A percentile compares a stretch with the other conserved stretches of the same genome.
phyloP scores from a whole-genome alignment of 2,113 vertebrate species.

The Oreotrochilus melanogaster region DNA sequence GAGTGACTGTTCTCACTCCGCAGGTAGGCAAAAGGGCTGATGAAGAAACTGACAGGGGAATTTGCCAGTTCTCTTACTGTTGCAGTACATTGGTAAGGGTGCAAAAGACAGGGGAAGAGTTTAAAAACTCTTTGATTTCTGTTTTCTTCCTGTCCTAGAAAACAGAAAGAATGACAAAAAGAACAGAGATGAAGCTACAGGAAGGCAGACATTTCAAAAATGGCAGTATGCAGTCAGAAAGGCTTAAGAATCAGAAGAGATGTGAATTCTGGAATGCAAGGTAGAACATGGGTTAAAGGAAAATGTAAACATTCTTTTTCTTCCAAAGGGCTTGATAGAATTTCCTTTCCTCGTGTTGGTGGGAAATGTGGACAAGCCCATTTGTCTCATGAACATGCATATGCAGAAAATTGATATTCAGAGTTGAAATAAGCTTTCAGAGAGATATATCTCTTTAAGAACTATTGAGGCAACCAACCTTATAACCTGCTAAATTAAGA shows the following conservation, averaged over 20 bases:
- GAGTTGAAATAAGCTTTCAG: background rate
- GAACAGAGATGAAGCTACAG: background rate
- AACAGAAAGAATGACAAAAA: background rate
- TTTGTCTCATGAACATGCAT: background rate
- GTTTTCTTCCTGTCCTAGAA: background rate
- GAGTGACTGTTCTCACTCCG: background rate
- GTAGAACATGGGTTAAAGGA: background rate
- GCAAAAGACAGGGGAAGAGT: background rate
- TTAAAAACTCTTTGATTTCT: background rate
- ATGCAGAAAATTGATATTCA: background rate
- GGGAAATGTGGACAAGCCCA: background rate
- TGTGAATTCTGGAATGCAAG: background rate
- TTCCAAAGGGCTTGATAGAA: background rate
- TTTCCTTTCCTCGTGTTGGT: background rate
- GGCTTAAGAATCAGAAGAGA: background rate
- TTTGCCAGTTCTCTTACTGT: background rate
- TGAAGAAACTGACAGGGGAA: background rate
- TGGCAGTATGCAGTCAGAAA: background rate
- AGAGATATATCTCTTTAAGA: background rate
- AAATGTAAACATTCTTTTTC: background rate
- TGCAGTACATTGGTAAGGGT: background rate
- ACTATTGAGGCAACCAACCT: background rate
- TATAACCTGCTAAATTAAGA: background rate
- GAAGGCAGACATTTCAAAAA: background rate
- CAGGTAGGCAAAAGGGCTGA: background rate